Evolutionary conservation across 2,797 vertebrate genomes (phyloP).

Genomic region (Pachyuromys duprasi): DNA sequence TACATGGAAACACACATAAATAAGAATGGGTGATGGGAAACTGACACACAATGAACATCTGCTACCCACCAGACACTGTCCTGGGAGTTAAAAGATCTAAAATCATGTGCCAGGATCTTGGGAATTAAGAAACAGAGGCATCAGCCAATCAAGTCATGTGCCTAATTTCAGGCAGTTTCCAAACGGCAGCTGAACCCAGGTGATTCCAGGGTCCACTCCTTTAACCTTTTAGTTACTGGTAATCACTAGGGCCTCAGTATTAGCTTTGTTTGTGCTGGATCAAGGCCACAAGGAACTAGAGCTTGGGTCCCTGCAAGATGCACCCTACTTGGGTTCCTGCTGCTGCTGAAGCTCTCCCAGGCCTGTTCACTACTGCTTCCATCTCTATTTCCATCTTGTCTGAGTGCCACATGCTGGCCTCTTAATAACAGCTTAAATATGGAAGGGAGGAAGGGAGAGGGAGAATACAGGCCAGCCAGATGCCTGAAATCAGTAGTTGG

Average conservation of each 20-base stretch:
- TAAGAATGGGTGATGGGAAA: neutral
- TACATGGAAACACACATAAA: neutral
- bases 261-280: neutral
- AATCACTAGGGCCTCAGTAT: neutral
- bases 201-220: neutral
- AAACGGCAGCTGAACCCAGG: neutral
- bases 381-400: neutral
- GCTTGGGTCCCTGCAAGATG: accelerated
- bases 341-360: neutral
- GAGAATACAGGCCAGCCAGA: neutral
- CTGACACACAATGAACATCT: accelerated
- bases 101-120: neutral
- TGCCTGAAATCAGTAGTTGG: slow-evolving; percentile 63
- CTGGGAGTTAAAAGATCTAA: accelerated
- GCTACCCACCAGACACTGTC: accelerated
- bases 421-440: neutral
- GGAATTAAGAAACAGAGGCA: neutral
- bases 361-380: neutral
- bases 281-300: neutral
- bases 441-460: slow-evolving; percentile 11
- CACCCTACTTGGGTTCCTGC: neutral
- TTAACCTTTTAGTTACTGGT: neutral
- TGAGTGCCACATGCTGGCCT: neutral
- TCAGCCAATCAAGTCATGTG: neutral
- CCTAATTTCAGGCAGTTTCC: neutral